These are phyloP conservation scores for Heteractis magnifica DNA, from an alignment of 92 coral and sea anemone species.

Conservation along the genomic window DNA sequence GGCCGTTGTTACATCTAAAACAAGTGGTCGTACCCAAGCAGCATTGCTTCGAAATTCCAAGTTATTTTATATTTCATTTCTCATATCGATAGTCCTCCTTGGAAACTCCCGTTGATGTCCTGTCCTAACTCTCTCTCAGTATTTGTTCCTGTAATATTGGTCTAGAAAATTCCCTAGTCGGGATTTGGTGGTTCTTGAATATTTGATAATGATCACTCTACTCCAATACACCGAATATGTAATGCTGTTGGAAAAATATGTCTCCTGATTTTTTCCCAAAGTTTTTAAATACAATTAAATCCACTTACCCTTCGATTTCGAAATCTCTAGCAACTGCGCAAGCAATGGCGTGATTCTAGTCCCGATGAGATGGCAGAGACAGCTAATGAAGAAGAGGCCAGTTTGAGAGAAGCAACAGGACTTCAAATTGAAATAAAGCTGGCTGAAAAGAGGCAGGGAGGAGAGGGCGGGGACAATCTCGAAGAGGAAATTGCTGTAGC, in stretches of 20 bases:
- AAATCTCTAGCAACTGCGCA: slow-evolving; percentile 72
- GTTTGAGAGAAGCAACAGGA: slow-evolving; percentile 84
- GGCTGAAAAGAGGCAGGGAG: slow-evolving; percentile 46
- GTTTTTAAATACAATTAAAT: not conserved
- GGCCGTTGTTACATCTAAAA: not conserved
- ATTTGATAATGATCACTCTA: too few relatives aligned
- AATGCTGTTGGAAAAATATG: too few relatives aligned
- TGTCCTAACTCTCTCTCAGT: too few relatives aligned
- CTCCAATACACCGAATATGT: too few relatives aligned
- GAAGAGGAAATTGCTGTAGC: slow-evolving; percentile 69
- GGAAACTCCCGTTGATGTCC: too few relatives aligned
- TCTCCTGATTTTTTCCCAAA: too few relatives aligned
- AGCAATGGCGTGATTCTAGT: slow-evolving; percentile 92
- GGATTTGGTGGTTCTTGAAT: too few relatives aligned
- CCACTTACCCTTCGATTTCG: not conserved
- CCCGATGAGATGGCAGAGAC: slow-evolving; percentile 88
- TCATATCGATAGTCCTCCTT: too few relatives aligned
- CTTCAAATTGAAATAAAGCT: slow-evolving; percentile 66
- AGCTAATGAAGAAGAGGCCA: slow-evolving; percentile 77
- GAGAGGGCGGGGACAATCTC: slow-evolving; percentile 53
- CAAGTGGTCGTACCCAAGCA: not conserved
- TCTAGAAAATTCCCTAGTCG: too few relatives aligned
- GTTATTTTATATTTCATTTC: too few relatives aligned
- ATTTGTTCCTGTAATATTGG: too few relatives aligned
- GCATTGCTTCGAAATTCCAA: not conserved